Evolutionary conservation across 2,113 vertebrate genomes (phyloP).

Genomic region (Aspiorhynchus laticeps): DNA sequence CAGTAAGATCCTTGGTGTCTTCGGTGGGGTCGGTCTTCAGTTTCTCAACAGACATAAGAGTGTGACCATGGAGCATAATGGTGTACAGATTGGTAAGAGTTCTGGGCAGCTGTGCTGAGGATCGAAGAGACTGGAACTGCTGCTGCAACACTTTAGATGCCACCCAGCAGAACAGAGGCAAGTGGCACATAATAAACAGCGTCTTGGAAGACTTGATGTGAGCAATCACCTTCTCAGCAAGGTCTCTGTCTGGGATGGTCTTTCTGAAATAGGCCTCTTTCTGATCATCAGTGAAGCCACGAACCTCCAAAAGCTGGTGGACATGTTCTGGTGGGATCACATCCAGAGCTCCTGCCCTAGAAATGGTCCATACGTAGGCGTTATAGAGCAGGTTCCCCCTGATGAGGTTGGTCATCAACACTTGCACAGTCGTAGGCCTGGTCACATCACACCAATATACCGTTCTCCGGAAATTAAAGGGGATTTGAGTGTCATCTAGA

Average conservation of each 20-base stretch:
- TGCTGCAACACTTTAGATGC: conserved; percentile 59
- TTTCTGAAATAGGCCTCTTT: conserved; percentile 71
- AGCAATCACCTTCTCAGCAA: conserved; percentile 63
- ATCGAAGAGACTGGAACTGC: conserved; percentile 40
- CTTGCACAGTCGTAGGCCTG: conserved; percentile 27
- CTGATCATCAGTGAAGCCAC: conserved; percentile 65
- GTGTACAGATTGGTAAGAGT: conserved; percentile 72
- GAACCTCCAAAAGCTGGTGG: conserved; percentile 63
- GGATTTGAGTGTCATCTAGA: conserved; percentile 65
- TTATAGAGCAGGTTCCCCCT: conserved; percentile 61
- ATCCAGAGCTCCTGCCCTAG: conserved; percentile 56
- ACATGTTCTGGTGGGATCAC: conserved; percentile 60
- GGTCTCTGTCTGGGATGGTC: conserved; percentile 59
- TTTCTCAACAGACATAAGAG: conserved; percentile 38
- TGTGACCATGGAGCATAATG: conserved; percentile 61
- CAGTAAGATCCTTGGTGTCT: conserved; percentile 4
- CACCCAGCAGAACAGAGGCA: conserved; percentile 74
- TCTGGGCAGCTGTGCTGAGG: conserved; percentile 55
- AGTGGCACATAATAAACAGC: conserved; percentile 74
- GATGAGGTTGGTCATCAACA: conserved; percentile 71
- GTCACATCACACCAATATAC: conserved; percentile 48
- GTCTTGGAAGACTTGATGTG: conserved; percentile 65
- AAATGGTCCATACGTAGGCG: conserved; percentile 52
- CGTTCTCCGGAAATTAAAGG: conserved; percentile 63
- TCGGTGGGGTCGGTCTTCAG: conserved; percentile 36